Conservation (phyloP, 2,797 vertebrate species). For the Centropyge bicolor region DNA sequence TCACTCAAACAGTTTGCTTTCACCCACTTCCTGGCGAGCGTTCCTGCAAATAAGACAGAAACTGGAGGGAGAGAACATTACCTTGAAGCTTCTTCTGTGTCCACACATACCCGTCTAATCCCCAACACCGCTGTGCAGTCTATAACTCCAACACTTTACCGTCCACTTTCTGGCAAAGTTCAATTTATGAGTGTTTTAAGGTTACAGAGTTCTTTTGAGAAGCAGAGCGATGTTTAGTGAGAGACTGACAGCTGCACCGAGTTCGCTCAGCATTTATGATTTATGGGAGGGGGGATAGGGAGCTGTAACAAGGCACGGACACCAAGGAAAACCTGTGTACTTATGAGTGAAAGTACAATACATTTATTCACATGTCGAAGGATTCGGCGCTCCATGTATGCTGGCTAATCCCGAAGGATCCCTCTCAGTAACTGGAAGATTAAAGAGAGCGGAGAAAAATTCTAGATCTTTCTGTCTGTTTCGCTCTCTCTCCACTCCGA, state of each 20-base stretch:
- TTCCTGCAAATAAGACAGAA: slow-evolving; percentile 42
- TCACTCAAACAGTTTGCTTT: slow-evolving; percentile 42
- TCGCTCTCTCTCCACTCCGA: slow-evolving; percentile 5
- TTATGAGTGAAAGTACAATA: slow-evolving; percentile 7
- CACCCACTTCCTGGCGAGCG: slow-evolving; percentile 25
- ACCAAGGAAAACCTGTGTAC: slow-evolving; percentile 15
- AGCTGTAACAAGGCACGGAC: slow-evolving; percentile 36
- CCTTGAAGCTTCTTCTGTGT: slow-evolving; percentile 60
- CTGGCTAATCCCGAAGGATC: slow-evolving; percentile 30
- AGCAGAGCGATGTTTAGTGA: slow-evolving; percentile 16
- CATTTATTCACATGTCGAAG: slow-evolving; percentile 6
- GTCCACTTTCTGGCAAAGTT: slow-evolving; percentile 39
- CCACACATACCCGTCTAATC: slow-evolving; percentile 64
- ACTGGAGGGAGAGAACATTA: slow-evolving; percentile 23
- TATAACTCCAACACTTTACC: slow-evolving; percentile 29
- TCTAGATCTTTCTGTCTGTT: slow-evolving; percentile 13
- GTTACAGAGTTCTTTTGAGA: slow-evolving; percentile 66
- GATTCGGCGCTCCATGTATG: neutral
- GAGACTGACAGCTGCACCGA: slow-evolving; percentile 36
- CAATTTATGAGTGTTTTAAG: slow-evolving; percentile 43
- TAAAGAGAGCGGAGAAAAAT: slow-evolving; percentile 11
- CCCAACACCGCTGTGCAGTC: slow-evolving; percentile 49
- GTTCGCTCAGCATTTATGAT: slow-evolving; percentile 52
- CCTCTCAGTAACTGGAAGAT: slow-evolving; percentile 15
- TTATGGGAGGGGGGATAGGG: slow-evolving; percentile 15